These are phyloP conservation scores for Euphydryas editha DNA, from an alignment of 2,888 invertebrate species.

Conservation along the genomic window DNA sequence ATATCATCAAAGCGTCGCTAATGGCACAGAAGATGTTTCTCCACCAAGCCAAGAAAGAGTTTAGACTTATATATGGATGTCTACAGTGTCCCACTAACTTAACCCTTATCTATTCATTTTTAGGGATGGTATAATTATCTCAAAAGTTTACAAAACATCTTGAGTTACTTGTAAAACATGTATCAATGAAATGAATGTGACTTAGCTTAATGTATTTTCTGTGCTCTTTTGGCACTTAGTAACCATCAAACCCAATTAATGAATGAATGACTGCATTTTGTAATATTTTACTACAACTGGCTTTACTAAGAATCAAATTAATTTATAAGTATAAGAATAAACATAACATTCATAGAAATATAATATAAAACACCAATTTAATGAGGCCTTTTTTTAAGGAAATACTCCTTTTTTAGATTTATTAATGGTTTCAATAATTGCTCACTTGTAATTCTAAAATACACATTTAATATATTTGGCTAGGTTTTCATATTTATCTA, in stretches of 20 bases:
- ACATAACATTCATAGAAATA: conserved; percentile 32
- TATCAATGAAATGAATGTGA: conserved; percentile 1
- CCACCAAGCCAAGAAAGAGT: conserved; percentile 77
- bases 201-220: background rate
- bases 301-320: conserved; percentile 26
- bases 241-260: too few relatives aligned
- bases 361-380: conserved; percentile 61
- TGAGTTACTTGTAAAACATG: conserved; percentile 1
- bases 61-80: conserved; percentile 48
- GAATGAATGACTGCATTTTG: conserved; percentile 1
- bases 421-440: conserved; percentile 34
- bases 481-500: conserved; percentile 27
- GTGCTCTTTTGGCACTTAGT: background rate
- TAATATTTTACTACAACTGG: conserved; percentile 21
- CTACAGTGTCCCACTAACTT: conserved; percentile 48
- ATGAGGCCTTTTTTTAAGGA: conserved; percentile 70
- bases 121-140: conserved; percentile 72
- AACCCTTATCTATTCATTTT: conserved; percentile 70
- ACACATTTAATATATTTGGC: conserved; percentile 19
- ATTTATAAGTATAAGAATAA: conserved; percentile 24
- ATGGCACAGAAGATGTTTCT: conserved; percentile 78
- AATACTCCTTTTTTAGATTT: conserved; percentile 46
- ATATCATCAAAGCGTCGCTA: conserved; percentile 84
- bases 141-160: conserved; percentile 78
- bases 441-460: conserved; percentile 13